phyloP scores from a whole-genome alignment of 37 sponge, comb jelly and placozoan genomes.

The Halisarca cf. caerulea region DNA sequence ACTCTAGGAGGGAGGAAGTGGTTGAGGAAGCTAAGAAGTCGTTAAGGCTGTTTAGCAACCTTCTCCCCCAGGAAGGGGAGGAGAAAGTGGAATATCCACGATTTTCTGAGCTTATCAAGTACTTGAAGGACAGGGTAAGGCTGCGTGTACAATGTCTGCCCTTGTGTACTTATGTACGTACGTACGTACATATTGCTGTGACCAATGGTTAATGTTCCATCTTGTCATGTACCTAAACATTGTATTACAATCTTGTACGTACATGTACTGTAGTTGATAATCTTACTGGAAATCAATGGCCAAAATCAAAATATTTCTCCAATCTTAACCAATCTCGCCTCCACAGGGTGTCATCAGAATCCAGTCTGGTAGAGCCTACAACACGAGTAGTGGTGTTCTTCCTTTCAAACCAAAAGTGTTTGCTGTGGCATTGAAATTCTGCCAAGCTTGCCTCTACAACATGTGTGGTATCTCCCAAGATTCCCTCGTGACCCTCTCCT shows the following conservation, averaged over 20 bases:
- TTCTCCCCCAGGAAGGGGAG: neutral
- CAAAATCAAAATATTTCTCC: no score
- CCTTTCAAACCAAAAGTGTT: constrained; percentile 54
- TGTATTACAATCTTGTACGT: no score
- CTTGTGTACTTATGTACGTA: neutral
- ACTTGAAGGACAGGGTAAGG: constrained; percentile 55
- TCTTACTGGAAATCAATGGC: no score
- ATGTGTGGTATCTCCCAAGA: constrained; percentile 46
- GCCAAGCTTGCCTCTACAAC: constrained; percentile 39
- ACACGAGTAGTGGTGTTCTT: constrained; percentile 46
- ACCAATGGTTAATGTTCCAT: no score
- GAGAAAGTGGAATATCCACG: constrained; percentile 13
- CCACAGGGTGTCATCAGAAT: neutral
- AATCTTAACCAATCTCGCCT: no score
- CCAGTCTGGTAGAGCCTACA: neutral
- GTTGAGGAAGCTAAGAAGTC: constrained; percentile 64
- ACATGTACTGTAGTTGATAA: no score
- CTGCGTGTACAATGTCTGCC: neutral
- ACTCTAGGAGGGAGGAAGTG: constrained; percentile 45
- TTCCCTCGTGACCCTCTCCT: neutral
- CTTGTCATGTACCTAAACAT: no score
- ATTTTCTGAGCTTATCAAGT: constrained; percentile 45
- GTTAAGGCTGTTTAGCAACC: neutral
- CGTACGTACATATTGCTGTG: no score
- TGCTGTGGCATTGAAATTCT: constrained; percentile 33